These are phyloP conservation scores for Myotis lucifugus DNA, from an alignment of 2,113 vertebrate genomes.

Conservation along the genomic window DNA sequence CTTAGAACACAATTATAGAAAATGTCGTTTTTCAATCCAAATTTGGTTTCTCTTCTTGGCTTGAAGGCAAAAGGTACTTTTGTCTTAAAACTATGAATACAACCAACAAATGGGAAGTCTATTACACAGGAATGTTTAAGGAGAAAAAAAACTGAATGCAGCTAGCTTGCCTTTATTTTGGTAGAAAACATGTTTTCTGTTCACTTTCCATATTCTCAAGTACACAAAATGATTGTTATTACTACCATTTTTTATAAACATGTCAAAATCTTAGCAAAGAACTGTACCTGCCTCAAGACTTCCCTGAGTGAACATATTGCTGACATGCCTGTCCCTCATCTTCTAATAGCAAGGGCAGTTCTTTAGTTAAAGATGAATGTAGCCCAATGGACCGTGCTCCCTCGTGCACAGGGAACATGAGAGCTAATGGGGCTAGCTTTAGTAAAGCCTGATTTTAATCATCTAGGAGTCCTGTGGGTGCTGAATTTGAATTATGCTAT, in stretches of 20 bases:
- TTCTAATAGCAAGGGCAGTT: slow-evolving; percentile 1
- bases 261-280: not conserved
- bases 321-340: not conserved
- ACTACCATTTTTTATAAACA: not conserved
- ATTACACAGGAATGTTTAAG: slow-evolving; percentile 1
- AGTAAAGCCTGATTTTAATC: slow-evolving; percentile 15
- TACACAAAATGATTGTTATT: no score
- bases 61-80: slow-evolving; percentile 34
- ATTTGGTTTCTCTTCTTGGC: slow-evolving; percentile 25
- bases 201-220: no score
- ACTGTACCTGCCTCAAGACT: not conserved
- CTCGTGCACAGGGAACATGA: not conserved
- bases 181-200: no score
- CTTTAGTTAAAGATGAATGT: slow-evolving; percentile 43
- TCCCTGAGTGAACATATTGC: not conserved
- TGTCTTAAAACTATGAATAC: not conserved
- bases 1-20: not conserved
- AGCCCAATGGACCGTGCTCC: not conserved
- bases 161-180: not conserved
- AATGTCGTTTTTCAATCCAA: slow-evolving; percentile 47
- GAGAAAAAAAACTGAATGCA: slow-evolving; percentile 6
- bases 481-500: slow-evolving; percentile 2
- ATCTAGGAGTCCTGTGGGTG: not conserved
- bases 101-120: not conserved
- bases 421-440: not conserved